phyloP scores from a whole-genome alignment of 2,888 invertebrate species.

The Muscina levida region DNA sequence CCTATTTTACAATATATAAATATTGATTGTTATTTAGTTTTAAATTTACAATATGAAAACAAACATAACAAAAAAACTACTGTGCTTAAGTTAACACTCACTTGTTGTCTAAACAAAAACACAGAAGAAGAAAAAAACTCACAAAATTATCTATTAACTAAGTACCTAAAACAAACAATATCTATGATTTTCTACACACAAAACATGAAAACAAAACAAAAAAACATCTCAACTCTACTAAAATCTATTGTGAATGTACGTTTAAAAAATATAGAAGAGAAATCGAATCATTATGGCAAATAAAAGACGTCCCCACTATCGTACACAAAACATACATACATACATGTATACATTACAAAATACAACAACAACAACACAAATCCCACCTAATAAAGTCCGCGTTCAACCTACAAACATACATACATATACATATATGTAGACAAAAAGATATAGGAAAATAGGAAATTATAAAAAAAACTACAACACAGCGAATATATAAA shows the following conservation, averaged over 20 bases:
- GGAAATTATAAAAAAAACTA: conserved; percentile 6
- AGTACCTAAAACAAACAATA: conserved; percentile 70
- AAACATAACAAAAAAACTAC: conserved; percentile 63
- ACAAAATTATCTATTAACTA: conserved; percentile 69
- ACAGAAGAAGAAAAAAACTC: conserved; percentile 39
- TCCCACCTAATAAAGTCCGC: conserved; percentile 66
- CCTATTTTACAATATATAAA: conserved; percentile 35
- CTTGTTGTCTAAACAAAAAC: conserved; percentile 60
- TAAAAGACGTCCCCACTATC: not conserved
- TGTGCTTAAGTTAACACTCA: conserved; percentile 57
- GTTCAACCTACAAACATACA: conserved; percentile 30
- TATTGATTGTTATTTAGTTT: conserved; percentile 68
- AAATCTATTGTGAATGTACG: conserved; percentile 65
- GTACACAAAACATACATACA: no score
- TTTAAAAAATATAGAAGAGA: conserved; percentile 45
- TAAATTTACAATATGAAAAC: conserved; percentile 66
- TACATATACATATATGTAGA: conserved; percentile 4
- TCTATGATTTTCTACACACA: conserved; percentile 35
- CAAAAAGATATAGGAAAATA: no score
- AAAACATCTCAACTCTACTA: conserved; percentile 54
- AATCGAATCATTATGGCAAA: conserved; percentile 26
- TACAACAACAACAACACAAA: conserved; percentile 67
- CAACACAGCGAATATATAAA: conserved; percentile 54
- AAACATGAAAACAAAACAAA: conserved; percentile 60
- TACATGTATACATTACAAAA: conserved; percentile 70